A percentile compares a stretch with the other conserved stretches of the same genome.
Conservation (phyloP, 1,140 invertebrate species). For the Drosophila mojavensis region DNA sequence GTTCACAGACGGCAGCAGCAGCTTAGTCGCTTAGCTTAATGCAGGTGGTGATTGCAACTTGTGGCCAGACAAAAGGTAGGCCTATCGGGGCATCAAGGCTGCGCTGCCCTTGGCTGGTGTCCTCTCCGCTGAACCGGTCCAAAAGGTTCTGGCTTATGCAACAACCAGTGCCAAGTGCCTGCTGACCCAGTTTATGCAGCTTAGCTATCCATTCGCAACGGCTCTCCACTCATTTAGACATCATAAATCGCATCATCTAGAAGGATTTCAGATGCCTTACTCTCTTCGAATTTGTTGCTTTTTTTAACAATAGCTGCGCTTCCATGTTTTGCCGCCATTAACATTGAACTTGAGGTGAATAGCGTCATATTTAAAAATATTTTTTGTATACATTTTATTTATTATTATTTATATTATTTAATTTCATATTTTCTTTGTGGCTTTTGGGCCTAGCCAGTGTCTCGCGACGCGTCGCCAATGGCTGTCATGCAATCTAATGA, state of each 20-base stretch:
- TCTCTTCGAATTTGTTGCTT: too few relatives aligned
- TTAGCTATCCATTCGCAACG: not conserved
- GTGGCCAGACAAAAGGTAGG: slow-evolving; percentile 38
- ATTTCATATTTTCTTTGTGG: slow-evolving; percentile 11
- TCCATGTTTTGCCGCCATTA: slow-evolving; percentile 21
- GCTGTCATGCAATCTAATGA: slow-evolving; percentile 66
- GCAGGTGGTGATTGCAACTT: slow-evolving; percentile 73
- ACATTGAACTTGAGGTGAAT: slow-evolving; percentile 60
- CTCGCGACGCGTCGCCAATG: slow-evolving; percentile 12
- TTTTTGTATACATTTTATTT: not conserved
- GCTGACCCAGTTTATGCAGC: slow-evolving; percentile 61
- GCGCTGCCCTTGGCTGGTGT: slow-evolving; percentile 59
- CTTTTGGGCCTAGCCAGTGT: slow-evolving; percentile 25
- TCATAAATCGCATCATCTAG: slow-evolving; percentile 48
- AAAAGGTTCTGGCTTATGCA: slow-evolving; percentile 75
- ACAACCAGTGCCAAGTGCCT: slow-evolving; percentile 42
- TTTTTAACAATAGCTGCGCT: slow-evolving; percentile 7
- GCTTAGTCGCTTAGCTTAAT: slow-evolving; percentile 35
- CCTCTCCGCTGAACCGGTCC: not conserved
- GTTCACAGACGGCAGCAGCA: slow-evolving; percentile 52
- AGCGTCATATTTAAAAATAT: slow-evolving; percentile 15
- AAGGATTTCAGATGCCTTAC: slow-evolving; percentile 25
- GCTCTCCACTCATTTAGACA: slow-evolving; percentile 45
- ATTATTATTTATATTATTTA: slow-evolving; percentile 10
- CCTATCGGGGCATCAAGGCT: slow-evolving; percentile 47